Evolutionary conservation across 2,888 invertebrate species (phyloP).

Genomic region (Agrilus cyanescens): DNA sequence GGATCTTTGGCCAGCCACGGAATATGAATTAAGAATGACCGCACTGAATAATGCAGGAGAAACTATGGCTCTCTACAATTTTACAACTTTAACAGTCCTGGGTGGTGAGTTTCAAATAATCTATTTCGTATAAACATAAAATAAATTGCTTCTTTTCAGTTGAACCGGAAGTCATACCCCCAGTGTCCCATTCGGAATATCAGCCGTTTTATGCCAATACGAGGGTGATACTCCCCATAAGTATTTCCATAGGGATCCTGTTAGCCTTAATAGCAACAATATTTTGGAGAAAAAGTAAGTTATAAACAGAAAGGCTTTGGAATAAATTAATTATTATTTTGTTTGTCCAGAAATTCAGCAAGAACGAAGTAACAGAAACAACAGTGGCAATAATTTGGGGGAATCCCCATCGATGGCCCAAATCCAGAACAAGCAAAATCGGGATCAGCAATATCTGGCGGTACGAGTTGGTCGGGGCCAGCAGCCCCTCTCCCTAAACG

Average conservation of each 20-base stretch:
- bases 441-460: constrained; percentile 66
- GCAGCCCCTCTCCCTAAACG: constrained; percentile 36
- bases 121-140: background rate
- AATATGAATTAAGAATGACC: constrained; percentile 61
- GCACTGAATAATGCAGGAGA: constrained; percentile 83
- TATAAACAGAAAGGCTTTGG: background rate
- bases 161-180: constrained; percentile 52
- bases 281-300: constrained; percentile 56
- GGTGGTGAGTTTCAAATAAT: constrained; percentile 47
- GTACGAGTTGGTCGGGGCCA: constrained; percentile 38
- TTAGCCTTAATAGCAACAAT: constrained; percentile 56
- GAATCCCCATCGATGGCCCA: constrained; percentile 70
- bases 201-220: constrained; percentile 56
- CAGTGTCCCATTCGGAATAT: constrained; percentile 54
- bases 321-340: constrained; percentile 4
- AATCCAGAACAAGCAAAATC: constrained; percentile 68
- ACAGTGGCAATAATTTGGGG: constrained; percentile 39
- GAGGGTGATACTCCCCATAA: constrained; percentile 48
- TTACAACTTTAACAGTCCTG: constrained; percentile 66
- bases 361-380: constrained; percentile 30
- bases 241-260: constrained; percentile 53
- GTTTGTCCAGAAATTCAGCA: constrained; percentile 33
- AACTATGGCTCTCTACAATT: constrained; percentile 71
- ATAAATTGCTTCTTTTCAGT: constrained; percentile 27
- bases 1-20: constrained; percentile 63